Percentiles rank a stretch among this genome's conserved stretches.
These are phyloP conservation scores for Siniperca chuatsi DNA, from an alignment of 2,113 vertebrate genomes.

Conservation along the genomic window DNA sequence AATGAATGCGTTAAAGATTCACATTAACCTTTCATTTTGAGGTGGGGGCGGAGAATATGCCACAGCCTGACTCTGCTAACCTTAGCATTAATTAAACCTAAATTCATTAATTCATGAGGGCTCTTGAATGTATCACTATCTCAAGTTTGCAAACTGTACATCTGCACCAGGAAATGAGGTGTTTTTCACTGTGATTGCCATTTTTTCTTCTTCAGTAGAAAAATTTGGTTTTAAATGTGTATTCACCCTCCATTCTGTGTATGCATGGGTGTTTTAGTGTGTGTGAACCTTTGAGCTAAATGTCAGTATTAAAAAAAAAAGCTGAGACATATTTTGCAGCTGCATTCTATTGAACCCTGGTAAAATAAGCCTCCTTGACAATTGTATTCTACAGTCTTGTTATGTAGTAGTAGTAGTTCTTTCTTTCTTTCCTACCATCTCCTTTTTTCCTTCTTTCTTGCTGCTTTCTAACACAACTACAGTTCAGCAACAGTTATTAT, in stretches of 20 bases:
- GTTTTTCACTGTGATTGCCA: background rate
- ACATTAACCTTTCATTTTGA: slow-evolving; percentile 78
- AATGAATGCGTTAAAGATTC: slow-evolving; percentile 63
- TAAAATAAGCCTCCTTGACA: slow-evolving; percentile 6
- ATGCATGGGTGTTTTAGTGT: background rate
- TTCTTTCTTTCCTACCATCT: background rate
- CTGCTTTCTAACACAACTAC: background rate
- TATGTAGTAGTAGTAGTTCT: background rate
- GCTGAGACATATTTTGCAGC: background rate
- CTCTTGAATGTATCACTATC: slow-evolving; percentile 20
- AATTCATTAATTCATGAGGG: slow-evolving; percentile 70
- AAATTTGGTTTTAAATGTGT: background rate
- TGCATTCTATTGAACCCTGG: background rate
- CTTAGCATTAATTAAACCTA: slow-evolving; percentile 61
- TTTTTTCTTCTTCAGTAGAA: background rate
- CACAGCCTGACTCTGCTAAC: slow-evolving; percentile 56
- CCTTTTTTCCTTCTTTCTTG: background rate
- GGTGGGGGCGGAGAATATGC: slow-evolving; percentile 36
- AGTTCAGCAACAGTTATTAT: background rate
- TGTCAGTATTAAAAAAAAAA: slow-evolving; percentile 3
- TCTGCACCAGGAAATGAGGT: background rate
- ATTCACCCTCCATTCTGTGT: background rate
- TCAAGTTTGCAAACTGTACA: slow-evolving; percentile 9
- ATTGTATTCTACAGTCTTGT: background rate
- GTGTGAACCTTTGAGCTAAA: slow-evolving; percentile 10